Base-by-base conservation (phyloP, 2,888 invertebrate genomes). In the Callyntrura guangdongensis region DNA sequence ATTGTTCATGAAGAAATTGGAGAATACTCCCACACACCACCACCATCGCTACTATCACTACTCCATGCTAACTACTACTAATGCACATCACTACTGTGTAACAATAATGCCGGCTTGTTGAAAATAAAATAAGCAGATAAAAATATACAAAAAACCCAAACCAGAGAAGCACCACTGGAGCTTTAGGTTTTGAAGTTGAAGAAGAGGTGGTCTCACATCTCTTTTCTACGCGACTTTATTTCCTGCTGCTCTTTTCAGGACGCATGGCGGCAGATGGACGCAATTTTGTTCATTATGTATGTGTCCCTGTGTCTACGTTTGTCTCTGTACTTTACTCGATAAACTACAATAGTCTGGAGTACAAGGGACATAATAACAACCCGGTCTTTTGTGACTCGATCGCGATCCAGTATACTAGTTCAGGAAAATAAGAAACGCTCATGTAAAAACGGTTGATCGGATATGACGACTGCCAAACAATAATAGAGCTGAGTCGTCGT, bases 1-100 rank as follows among this genome's bases (percentile, higher is more conserved):
- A 61, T 64, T 86, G 47, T 64, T 86, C 59, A 86, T 59, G 69
- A 53, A 12, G 72, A 86, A 86, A 86, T 86, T 86, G 86, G 59
- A 74, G 74, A 86, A 45, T 59, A 25, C 56, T 36, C 36, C 6
- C 27, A 81, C 36, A 17, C 36, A n/a, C 25, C 59, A 17, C 27
- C 27, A 36, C 36, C 27, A 20, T n/a, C 17, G 27, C 69, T n/a
- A 11, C 27, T 67, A 36, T 36, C 36, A 36, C 36, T 36, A 36
- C 36, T 36, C 2, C 36, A 4, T 36, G 6, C 2, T 6, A 20
- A 61, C 17, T 69, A 69, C 14, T 69, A 47, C 25, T 17, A 9
- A 5, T 25, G 9, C 17, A 61, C 17, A 61, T 61, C 3, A 12
- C 61, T 17, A 4, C 6, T 17, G 8, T 17, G 20, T 45, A 72